Evolutionary conservation across 1,140 invertebrate species (phyloP), one percentile per base, ranked within the genome.

Genomic region (Pemphigus obesinymphae): DNA sequence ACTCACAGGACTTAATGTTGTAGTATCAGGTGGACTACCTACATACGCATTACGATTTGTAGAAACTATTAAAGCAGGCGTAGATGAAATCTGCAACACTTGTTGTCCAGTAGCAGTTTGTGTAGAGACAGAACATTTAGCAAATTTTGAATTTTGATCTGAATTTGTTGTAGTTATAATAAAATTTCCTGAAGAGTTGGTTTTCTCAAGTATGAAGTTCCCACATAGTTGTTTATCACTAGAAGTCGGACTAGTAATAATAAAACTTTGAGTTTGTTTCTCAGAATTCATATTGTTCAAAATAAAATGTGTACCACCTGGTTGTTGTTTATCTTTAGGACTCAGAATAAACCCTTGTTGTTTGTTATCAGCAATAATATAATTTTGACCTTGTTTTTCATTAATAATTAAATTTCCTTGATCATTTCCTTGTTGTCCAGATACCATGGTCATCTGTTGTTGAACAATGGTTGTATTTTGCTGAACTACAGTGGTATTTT

Each of bases 11-110:
- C 93, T 94, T 83, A 92, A 91, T 0, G 93, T 95, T 0, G 93
- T 95, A 0, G 93, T 95, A 85, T 94, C 93, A 0, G 93, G 93
- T 7, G 93, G 92, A 81, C 89, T 87, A 15, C 88, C 87, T 31
- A 87, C 86, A 84, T 88, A 86, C 82, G 83, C 88, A 89, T 88
- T 91, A 84, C 88, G 88, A 34, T 88, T 89, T 31, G 89, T 90
- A 82, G 90, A 88, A 3, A 89, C 88, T 50, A 89, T 86, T 86
- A 82, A 88, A 87, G 83, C 82, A 13, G 85, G 83, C 13, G 83
- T 84, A 29, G 84, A 83, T 13, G 83, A 84, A 75, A 84, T 84
- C 50, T 84, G 84, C 50, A 83, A 68, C 15, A 84, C 82, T 82
- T 84, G 83, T 83, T 90, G 89, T 83, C 91, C 72, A 45, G 66